phyloP scores from a whole-genome alignment of 2,888 invertebrate species.

The Lymantria monacha region DNA sequence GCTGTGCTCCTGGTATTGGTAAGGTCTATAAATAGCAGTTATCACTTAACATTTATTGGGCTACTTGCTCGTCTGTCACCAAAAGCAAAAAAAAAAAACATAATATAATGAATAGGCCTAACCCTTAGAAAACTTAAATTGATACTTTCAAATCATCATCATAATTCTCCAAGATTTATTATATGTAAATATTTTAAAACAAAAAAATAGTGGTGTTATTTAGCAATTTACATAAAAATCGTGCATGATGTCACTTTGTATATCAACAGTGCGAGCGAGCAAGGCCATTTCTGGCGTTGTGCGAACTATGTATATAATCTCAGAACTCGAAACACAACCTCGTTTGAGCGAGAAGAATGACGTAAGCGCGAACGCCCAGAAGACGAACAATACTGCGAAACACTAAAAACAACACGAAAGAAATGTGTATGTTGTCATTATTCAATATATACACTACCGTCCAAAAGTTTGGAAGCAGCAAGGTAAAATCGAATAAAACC shows the following conservation, averaged over 20 bases:
- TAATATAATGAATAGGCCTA: too few relatives aligned
- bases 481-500: too few relatives aligned
- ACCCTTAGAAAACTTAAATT: too few relatives aligned
- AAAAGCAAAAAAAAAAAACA: too few relatives aligned
- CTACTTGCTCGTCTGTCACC: too few relatives aligned
- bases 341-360: conserved; percentile 54
- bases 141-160: too few relatives aligned
- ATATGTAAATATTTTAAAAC: neutral
- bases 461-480: too few relatives aligned
- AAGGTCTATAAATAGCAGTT: too few relatives aligned
- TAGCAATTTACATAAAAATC: conserved; percentile 44
- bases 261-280: conserved; percentile 55
- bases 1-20: too few relatives aligned
- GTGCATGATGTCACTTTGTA: conserved; percentile 68
- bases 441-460: conserved; percentile 7
- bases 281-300: conserved; percentile 57
- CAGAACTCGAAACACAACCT: conserved; percentile 46
- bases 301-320: conserved; percentile 56
- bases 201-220: neutral
- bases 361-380: conserved; percentile 54
- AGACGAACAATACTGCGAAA: conserved; percentile 31
- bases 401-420: conserved; percentile 15
- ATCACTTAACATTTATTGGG: too few relatives aligned
- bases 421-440: conserved; percentile 19
- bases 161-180: conserved; percentile 16